These are phyloP conservation scores for Cyprinus carpio DNA, from an alignment of 2,113 vertebrate genomes.

Conservation along the genomic window DNA sequence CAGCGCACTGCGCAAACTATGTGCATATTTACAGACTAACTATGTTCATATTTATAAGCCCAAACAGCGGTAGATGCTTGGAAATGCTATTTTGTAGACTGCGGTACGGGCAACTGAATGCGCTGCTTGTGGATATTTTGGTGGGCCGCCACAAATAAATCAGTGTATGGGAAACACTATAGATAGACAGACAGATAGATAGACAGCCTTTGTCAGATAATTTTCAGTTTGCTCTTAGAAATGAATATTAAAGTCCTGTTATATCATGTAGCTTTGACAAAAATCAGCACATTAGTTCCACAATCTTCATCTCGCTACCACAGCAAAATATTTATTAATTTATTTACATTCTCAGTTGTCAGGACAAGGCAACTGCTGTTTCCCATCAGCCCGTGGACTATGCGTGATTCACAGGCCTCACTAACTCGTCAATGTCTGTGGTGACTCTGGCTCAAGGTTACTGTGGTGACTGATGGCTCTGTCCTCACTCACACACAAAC, in stretches of 20 bases:
- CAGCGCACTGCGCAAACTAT: too few species aligned
- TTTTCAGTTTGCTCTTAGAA: background rate
- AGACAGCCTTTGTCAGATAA: background rate
- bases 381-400: slow-evolving; percentile 8
- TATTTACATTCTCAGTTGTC: slow-evolving; percentile 23
- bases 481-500: slow-evolving; percentile 10
- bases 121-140: too few species aligned
- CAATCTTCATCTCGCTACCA: background rate
- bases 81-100: too few species aligned
- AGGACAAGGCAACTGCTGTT: background rate
- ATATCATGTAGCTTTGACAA: slow-evolving; percentile 1
- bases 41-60: too few species aligned
- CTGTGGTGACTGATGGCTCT: slow-evolving; percentile 40
- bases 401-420: slow-evolving; percentile 43
- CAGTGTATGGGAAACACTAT: too few species aligned
- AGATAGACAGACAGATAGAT: too few species aligned
- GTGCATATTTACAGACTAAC: too few species aligned
- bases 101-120: too few species aligned
- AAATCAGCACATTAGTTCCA: slow-evolving; percentile 12
- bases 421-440: slow-evolving; percentile 23
- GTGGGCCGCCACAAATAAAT: too few species aligned
- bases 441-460: slow-evolving; percentile 53
- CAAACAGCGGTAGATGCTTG: too few species aligned
- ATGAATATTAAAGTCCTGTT: slow-evolving; percentile 5
- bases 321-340: background rate